Percentiles rank a stretch among this genome's conserved stretches.
Conservation (phyloP, 2,797 vertebrate genomes). For the Eulemur coronatus region DNA sequence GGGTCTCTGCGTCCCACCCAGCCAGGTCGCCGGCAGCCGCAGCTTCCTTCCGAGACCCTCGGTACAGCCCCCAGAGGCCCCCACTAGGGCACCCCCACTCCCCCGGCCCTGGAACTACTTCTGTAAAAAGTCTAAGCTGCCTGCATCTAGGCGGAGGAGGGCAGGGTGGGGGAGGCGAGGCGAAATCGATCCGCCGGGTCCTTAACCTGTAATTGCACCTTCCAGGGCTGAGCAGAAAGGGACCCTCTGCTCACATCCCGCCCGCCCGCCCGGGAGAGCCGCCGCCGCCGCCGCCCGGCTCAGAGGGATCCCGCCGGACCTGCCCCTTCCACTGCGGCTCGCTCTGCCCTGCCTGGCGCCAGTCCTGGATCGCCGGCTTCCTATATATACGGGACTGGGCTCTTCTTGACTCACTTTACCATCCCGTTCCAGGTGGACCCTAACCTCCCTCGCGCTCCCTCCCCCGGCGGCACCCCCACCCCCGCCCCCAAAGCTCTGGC, state of each 20-base stretch:
- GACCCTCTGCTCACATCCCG: slow-evolving; percentile 74
- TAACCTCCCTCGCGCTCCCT: slow-evolving; percentile 43
- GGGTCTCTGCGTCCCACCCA: not conserved
- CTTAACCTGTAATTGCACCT: slow-evolving; percentile 78
- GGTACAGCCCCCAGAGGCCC: not conserved
- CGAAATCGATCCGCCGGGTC: not conserved
- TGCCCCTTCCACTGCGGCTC: slow-evolving; percentile 81
- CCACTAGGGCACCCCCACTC: slow-evolving; percentile 29
- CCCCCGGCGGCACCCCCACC: not conserved
- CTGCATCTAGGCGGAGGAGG: not conserved
- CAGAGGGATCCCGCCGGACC: slow-evolving; percentile 81
- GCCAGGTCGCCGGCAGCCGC: not conserved
- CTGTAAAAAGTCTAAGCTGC: slow-evolving; percentile 67
- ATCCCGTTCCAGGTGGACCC: slow-evolving; percentile 76
- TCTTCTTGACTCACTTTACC: slow-evolving; percentile 76
- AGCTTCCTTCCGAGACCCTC: not conserved
- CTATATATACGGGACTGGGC: slow-evolving; percentile 39
- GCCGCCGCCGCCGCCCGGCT: slow-evolving; percentile 48
- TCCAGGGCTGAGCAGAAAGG: slow-evolving; percentile 73
- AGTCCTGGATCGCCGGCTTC: slow-evolving; percentile 64
- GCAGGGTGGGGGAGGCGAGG: not conserved
- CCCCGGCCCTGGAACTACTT: slow-evolving; percentile 68
- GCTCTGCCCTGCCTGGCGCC: slow-evolving; percentile 62
- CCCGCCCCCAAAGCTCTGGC: slow-evolving; percentile 62
- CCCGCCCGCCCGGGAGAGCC: slow-evolving; percentile 22